Percentiles rank a stretch among this genome's conserved stretches.
Evolutionary conservation across 2,888 invertebrate species (phyloP).

Genomic region (Epistrophe grossulariae): DNA sequence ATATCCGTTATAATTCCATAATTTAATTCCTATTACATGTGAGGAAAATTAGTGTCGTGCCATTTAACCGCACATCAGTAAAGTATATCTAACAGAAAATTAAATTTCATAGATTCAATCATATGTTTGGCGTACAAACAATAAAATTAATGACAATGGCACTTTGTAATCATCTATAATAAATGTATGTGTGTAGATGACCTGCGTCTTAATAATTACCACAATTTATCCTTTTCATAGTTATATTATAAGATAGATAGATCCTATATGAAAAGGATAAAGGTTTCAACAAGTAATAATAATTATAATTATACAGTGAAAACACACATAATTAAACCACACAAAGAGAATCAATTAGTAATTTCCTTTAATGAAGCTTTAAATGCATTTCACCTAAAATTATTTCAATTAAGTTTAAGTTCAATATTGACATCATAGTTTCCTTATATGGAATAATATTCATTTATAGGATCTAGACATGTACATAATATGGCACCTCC

Average conservation of each 20-base stretch:
- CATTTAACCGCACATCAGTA: not conserved
- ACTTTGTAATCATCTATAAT: not conserved
- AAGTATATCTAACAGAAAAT: not conserved
- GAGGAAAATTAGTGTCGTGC: not conserved
- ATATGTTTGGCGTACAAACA: not conserved
- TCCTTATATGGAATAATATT: not conserved
- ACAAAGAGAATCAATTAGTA: slow-evolving; percentile 64
- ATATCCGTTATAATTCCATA: not conserved
- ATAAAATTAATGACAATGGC: slow-evolving; percentile 4
- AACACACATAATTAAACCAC: slow-evolving; percentile 58
- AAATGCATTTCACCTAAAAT: slow-evolving; percentile 21
- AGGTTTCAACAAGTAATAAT: not conserved
- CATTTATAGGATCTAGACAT: no score
- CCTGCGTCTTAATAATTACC: not conserved
- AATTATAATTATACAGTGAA: slow-evolving; percentile 12
- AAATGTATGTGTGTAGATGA: not conserved
- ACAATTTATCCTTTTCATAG: not conserved
- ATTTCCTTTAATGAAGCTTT: slow-evolving; percentile 39
- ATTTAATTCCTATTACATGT: not conserved
- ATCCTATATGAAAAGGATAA: no score
- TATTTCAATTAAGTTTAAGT: slow-evolving; percentile 45
- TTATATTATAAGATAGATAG: no score
- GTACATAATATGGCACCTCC: not conserved
- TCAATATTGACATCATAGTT: slow-evolving; percentile 4
- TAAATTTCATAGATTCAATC: not conserved